Evolutionary conservation across 92 coral and sea anemone species (phyloP), one percentile per base, ranked within the genome.

Genomic region (Porites divaricata): DNA sequence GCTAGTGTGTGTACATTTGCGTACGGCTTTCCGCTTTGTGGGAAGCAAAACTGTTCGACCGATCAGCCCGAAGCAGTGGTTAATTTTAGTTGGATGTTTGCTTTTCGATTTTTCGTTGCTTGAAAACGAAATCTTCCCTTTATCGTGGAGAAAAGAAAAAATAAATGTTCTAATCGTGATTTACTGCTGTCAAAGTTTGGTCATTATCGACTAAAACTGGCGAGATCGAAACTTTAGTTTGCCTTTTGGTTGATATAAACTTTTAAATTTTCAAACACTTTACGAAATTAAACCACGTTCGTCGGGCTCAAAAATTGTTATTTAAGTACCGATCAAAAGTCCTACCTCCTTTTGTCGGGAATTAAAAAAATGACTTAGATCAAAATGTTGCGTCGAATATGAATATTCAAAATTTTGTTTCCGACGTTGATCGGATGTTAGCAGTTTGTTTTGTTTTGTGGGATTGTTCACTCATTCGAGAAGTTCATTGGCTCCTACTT

Each of bases 161-260:
- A 66, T 59, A 53, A 19, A 16, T 2, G 65, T 20, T 22, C 59
- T 48, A 15, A 35, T 4, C 71, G 78, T 82, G 78, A 82, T 82
- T 82, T 72, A 23, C 61, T 63, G 79, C 86, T 82, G 86, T 82
- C 86, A 82, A 82, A 82, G 26, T 82, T 35, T 71, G n/a, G 70
- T 71, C 50, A 28, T 71, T 82, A 72, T 22, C 50, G 24, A 53
- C 64, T 12, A 79, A 51, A 68, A 51, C 66, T 66, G 63, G 78
- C 24, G 20, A 82, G 72, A 72, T 82, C 65, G 78, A 82, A 72
- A 59, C 79, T 61, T 71, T 45, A 63, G 86, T 82, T 82, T 82
- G 86, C 89, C 78, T 84, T 81, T 87, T 88, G 78, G 80, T 90
- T 78, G 85, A 90, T 81, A 76, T 81, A 72, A 79, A 78, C 78